Percentiles rank a stretch among this genome's conserved stretches.
Conservation (phyloP, 1,140 invertebrate genomes). For the Drosophila seguyi region DNA sequence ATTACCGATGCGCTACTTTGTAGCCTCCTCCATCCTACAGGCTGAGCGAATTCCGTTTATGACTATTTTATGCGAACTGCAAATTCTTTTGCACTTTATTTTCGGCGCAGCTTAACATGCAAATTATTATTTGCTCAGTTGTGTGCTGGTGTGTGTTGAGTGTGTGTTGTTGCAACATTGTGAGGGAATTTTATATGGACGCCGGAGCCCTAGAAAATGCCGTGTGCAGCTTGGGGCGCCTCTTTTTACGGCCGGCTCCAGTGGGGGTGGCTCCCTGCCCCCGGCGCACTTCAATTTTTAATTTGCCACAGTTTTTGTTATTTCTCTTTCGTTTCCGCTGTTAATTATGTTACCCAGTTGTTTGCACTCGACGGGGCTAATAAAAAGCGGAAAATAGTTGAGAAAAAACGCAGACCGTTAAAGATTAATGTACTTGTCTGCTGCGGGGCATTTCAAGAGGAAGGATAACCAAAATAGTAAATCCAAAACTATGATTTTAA, state of each 20-base stretch:
- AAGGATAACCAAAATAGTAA: neutral
- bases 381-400: slow-evolving; percentile 28
- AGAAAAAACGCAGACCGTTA: slow-evolving; percentile 11
- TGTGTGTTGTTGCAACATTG: slow-evolving; percentile 48
- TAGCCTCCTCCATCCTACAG: slow-evolving; percentile 32
- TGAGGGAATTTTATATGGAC: slow-evolving; percentile 58
- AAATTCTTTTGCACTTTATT: slow-evolving; percentile 58
- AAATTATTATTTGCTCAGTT: slow-evolving; percentile 59
- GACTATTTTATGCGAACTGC: slow-evolving; percentile 61
- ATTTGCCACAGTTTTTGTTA: slow-evolving; percentile 28
- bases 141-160: slow-evolving; percentile 1
- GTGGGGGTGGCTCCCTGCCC: neutral
- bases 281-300: slow-evolving; percentile 42
- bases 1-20: slow-evolving; percentile 58
- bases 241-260: slow-evolving; percentile 14
- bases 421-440: slow-evolving; percentile 21
- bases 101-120: slow-evolving; percentile 54
- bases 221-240: slow-evolving; percentile 31
- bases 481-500: neutral
- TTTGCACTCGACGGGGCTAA: slow-evolving; percentile 20
- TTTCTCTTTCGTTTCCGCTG: slow-evolving; percentile 22
- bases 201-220: slow-evolving; percentile 32
- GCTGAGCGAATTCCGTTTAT: slow-evolving; percentile 53
- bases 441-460: neutral
- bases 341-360: slow-evolving; percentile 48